Evolutionary conservation across 2,888 invertebrate species (phyloP).

Genomic region (Drosophila meridiana): DNA sequence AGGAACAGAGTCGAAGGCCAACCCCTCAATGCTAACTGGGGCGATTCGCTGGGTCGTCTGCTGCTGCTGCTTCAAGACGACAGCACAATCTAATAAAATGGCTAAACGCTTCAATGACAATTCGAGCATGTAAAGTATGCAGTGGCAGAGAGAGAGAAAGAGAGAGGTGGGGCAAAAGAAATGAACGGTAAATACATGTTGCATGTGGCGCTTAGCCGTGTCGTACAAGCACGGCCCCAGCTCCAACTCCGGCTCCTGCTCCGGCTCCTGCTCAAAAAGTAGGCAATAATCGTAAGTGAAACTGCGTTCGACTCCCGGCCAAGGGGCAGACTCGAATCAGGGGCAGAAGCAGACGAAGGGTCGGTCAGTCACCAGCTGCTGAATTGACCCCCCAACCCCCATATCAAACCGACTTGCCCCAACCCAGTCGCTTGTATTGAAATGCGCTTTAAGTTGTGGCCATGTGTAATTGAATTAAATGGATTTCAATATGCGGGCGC

Average conservation of each 20-base stretch:
- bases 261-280: constrained; percentile 48
- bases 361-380: constrained; percentile 54
- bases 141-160: not conserved
- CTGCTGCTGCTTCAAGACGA: constrained; percentile 56
- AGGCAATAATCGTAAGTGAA: constrained; percentile 81
- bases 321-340: constrained; percentile 9
- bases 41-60: constrained; percentile 50
- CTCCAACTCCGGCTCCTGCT: constrained; percentile 41
- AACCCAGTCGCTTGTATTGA: constrained; percentile 49
- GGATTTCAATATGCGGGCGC: constrained; percentile 80
- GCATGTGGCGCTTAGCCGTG: constrained; percentile 78
- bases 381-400: constrained; percentile 18
- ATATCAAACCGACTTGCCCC: not conserved
- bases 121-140: constrained; percentile 81
- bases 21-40: constrained; percentile 59
- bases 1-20: constrained; percentile 5
- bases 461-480: constrained; percentile 77
- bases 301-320: constrained; percentile 42
- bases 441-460: constrained; percentile 77
- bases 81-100: constrained; percentile 82
- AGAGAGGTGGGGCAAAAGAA: constrained; percentile 8
- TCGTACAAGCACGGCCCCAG: constrained; percentile 59
- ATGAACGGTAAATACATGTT: constrained; percentile 70
- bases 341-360: not conserved
- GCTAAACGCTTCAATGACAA: constrained; percentile 83